Conservation (phyloP, 2,888 invertebrate genomes). For the Drosophila meridiana region DNA sequence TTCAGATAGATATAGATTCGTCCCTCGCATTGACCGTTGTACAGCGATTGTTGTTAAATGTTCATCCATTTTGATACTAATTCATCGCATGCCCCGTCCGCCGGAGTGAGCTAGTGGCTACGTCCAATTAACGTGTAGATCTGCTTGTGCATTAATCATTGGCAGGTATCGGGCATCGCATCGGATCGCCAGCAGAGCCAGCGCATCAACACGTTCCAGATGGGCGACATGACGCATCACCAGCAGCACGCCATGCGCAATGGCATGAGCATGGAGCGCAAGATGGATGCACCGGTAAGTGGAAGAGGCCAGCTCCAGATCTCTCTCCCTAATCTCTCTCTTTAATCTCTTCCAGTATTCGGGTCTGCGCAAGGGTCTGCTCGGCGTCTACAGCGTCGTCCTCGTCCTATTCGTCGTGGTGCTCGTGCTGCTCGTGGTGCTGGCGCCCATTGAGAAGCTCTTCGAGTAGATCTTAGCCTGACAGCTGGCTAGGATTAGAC, state of each 20-base stretch:
- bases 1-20: conserved; percentile 4
- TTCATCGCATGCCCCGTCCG: conserved; percentile 52
- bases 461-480: conserved; percentile 79
- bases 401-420: conserved; percentile 89
- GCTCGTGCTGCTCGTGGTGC: conserved; percentile 90
- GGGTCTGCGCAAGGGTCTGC: conserved; percentile 90
- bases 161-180: conserved; percentile 91
- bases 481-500: conserved; percentile 13
- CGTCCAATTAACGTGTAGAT: conserved; percentile 80
- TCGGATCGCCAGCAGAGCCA: conserved; percentile 90
- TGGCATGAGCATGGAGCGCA: conserved; percentile 89
- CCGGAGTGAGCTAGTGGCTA: conserved; percentile 54
- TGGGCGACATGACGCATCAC: conserved; percentile 90
- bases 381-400: conserved; percentile 92
- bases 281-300: conserved; percentile 92
- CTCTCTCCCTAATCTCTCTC: background rate
- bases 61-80: conserved; percentile 80
- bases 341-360: conserved; percentile 87
- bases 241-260: conserved; percentile 86
- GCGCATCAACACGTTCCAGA: conserved; percentile 92
- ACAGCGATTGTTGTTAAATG: conserved; percentile 62
- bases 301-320: background rate
- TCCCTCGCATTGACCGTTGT: conserved; percentile 66
- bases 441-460: conserved; percentile 90
- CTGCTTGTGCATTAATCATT: conserved; percentile 84